Percentiles rank a stretch among this genome's conserved stretches.
These are phyloP conservation scores for Nematolebias whitei DNA, from an alignment of 2,113 vertebrate genomes.

Conservation along the genomic window DNA sequence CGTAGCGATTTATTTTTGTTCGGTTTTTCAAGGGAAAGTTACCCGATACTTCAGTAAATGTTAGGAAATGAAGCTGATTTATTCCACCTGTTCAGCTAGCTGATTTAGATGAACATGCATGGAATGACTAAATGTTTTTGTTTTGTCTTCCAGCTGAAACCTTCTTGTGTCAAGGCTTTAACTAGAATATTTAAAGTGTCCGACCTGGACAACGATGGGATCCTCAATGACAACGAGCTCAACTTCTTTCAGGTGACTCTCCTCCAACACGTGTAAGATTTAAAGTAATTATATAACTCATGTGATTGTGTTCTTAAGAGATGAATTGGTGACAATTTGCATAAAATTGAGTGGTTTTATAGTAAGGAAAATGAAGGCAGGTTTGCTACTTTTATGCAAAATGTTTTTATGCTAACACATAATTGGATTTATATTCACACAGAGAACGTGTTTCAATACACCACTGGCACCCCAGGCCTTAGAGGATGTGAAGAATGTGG, in stretches of 20 bases:
- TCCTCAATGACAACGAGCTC: constrained; percentile 96
- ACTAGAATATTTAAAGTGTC: constrained; percentile 98
- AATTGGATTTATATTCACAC: constrained; percentile 7
- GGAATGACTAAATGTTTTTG: background rate
- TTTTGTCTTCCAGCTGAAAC: constrained; percentile 86
- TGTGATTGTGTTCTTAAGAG: background rate
- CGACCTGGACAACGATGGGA: constrained; percentile 96
- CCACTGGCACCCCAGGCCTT: constrained; percentile 95
- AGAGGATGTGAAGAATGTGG: constrained; percentile 98
- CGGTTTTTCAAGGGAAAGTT: too few relatives aligned
- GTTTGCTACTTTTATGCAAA: too few relatives aligned
- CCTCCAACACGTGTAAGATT: accelerated
- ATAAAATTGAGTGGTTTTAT: too few relatives aligned
- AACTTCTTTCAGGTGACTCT: constrained; percentile 95
- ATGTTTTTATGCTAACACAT: background rate
- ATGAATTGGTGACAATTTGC: too few relatives aligned
- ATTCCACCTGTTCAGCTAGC: background rate
- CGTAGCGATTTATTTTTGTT: too few relatives aligned
- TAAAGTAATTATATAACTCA: background rate
- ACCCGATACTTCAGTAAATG: background rate
- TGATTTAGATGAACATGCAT: too few relatives aligned
- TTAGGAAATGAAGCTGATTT: background rate
- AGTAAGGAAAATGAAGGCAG: background rate
- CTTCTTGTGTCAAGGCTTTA: constrained; percentile 93
- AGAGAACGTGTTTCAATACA: constrained; percentile 99